These are phyloP conservation scores for Stictocephala bisonia DNA, from an alignment of 2,888 invertebrate species.

Conservation along the genomic window DNA sequence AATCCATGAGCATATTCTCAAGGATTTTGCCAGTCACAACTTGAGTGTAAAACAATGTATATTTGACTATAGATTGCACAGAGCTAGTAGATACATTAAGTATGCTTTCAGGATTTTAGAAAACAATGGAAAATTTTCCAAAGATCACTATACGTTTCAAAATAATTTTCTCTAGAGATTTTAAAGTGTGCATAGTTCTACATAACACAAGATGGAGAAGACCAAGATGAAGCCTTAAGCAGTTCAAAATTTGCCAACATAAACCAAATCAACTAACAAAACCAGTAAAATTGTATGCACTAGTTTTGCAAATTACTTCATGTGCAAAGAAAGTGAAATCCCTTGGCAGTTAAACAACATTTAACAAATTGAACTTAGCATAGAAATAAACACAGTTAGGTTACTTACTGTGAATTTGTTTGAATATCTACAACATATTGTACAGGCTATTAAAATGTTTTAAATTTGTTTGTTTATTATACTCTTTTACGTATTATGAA, in stretches of 20 bases:
- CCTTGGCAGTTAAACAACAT: no score
- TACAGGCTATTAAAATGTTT: no score
- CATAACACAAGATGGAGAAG: neutral
- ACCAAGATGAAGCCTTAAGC: neutral
- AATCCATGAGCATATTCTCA: neutral
- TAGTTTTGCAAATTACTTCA: conserved; percentile 8
- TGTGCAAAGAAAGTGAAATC: neutral
- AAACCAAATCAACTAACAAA: neutral
- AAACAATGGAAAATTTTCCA: conserved; percentile 17
- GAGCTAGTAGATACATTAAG: conserved; percentile 2
- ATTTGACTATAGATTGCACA: conserved; percentile 24
- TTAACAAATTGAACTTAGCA: no score
- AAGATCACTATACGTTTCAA: conserved; percentile 7
- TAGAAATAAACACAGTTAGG: no score
- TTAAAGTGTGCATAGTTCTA: conserved; percentile 12
- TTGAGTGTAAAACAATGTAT: conserved; percentile 16
- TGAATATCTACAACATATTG: no score
- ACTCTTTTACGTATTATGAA: no score
- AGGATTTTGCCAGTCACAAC: neutral
- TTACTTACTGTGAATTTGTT: no score
- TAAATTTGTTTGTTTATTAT: no score
- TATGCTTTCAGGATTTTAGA: conserved; percentile 8
- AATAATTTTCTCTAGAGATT: conserved; percentile 6
- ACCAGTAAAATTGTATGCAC: neutral
- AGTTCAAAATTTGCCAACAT: neutral